Conservation (phyloP, 2,888 invertebrate genomes). For the Odiellus spinosus region DNA sequence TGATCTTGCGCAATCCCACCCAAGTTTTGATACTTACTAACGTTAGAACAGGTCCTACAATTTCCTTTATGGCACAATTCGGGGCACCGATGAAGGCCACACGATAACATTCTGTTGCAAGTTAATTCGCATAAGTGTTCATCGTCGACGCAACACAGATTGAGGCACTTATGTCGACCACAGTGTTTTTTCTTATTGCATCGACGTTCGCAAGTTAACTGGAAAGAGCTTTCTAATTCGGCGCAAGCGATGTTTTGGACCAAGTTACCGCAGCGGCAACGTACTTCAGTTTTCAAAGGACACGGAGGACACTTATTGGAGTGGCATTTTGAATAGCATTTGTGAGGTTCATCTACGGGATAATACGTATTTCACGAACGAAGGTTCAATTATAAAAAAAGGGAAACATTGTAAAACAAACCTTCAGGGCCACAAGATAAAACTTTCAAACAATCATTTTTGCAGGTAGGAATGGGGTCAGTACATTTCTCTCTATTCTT, state of each 20-base stretch:
- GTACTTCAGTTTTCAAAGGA: slow-evolving; percentile 51
- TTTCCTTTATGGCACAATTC: slow-evolving; percentile 76
- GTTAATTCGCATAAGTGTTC: slow-evolving; percentile 64
- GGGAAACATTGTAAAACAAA: slow-evolving; percentile 1
- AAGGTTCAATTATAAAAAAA: neutral
- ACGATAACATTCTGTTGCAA: slow-evolving; percentile 55
- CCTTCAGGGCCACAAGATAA: slow-evolving; percentile 28
- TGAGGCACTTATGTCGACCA: slow-evolving; percentile 63
- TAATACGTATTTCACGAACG: slow-evolving; percentile 1
- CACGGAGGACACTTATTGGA: slow-evolving; percentile 61
- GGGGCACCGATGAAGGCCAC: slow-evolving; percentile 75
- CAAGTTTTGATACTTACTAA: slow-evolving; percentile 39
- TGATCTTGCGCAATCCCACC: neutral
- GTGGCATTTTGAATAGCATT: slow-evolving; percentile 51
- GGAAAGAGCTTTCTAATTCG: slow-evolving; percentile 50
- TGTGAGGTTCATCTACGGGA: slow-evolving; percentile 40
- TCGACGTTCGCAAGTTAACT: slow-evolving; percentile 62
- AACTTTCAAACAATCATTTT: slow-evolving; percentile 15
- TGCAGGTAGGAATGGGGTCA: slow-evolving; percentile 54
- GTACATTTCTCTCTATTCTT: slow-evolving; percentile 42
- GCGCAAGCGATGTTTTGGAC: slow-evolving; percentile 62
- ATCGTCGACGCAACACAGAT: slow-evolving; percentile 67
- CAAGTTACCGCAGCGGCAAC: slow-evolving; percentile 72
- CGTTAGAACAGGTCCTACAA: slow-evolving; percentile 58
- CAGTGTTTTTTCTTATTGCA: slow-evolving; percentile 52